phyloP scores from a whole-genome alignment of 2,113 vertebrate species.

The Heterotilapia buettikoferi region DNA sequence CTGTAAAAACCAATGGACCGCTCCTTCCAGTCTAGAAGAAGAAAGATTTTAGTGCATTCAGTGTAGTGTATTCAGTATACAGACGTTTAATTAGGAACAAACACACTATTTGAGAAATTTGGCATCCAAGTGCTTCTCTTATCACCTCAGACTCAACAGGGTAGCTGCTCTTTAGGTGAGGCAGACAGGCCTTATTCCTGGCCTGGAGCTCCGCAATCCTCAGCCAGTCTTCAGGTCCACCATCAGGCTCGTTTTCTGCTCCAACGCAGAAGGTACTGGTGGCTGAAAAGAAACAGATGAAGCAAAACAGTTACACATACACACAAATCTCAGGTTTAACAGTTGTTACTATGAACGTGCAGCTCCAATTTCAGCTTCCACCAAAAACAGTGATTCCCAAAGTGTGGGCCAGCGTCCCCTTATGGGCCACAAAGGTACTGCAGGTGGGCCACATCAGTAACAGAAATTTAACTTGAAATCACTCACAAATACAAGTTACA shows the following conservation, averaged over 20 bases:
- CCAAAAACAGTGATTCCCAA: background rate
- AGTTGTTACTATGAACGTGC: background rate
- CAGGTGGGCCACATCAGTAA: background rate
- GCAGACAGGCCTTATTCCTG: constrained; percentile 80
- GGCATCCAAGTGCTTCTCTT: background rate
- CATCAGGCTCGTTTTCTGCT: constrained; percentile 85
- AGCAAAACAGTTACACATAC: background rate
- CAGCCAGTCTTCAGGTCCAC: constrained; percentile 81
- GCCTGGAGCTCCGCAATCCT: constrained; percentile 88
- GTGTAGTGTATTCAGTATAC: background rate
- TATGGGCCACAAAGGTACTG: background rate
- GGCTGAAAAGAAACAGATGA: constrained; percentile 26
- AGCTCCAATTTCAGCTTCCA: background rate
- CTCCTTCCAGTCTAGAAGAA: constrained; percentile 65
- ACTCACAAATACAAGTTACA: background rate
- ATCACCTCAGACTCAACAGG: constrained; percentile 84
- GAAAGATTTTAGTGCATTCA: background rate
- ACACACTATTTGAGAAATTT: background rate
- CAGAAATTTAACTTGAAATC: background rate
- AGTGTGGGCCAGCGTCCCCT: background rate
- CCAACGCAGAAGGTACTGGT: constrained; percentile 70
- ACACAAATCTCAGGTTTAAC: background rate
- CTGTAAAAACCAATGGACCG: constrained; percentile 69
- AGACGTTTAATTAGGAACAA: background rate
- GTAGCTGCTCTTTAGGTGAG: constrained; percentile 91